These are phyloP conservation scores for Andrena camellia DNA, from an alignment of 2,888 invertebrate species.

Conservation along the genomic window DNA sequence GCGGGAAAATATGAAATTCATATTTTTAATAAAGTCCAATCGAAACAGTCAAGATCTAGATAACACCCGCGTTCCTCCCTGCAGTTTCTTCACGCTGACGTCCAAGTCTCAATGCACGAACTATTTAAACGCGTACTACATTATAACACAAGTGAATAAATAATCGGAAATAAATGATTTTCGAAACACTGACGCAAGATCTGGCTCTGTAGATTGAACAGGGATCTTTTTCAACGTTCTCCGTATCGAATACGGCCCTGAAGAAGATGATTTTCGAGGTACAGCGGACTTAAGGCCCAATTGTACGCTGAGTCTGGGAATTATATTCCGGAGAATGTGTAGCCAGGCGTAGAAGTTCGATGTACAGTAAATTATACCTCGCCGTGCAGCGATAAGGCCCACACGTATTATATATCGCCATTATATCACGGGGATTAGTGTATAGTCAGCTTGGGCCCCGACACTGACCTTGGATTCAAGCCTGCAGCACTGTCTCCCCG, in stretches of 20 bases:
- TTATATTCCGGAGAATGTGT: conserved; percentile 2
- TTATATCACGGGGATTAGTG: conserved; percentile 46
- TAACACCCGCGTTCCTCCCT: conserved; percentile 5
- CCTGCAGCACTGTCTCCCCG: conserved; percentile 53
- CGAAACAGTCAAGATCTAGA: neutral
- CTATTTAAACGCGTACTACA: no score
- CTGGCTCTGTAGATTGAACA: neutral
- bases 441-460: conserved; percentile 65
- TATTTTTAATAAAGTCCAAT: conserved; percentile 35
- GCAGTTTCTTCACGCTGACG: neutral
- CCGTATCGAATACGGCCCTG: neutral
- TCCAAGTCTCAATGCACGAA: neutral
- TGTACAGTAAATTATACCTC: conserved; percentile 31
- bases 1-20: conserved; percentile 39
- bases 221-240: neutral
- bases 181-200: no score
- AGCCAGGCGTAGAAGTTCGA: conserved; percentile 18
- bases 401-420: conserved; percentile 34
- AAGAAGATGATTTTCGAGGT: neutral
- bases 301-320: neutral
- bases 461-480: conserved; percentile 72
- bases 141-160: no score
- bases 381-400: conserved; percentile 40
- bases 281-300: neutral
- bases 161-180: no score